Base-by-base conservation (phyloP, 2,888 invertebrate species). In the Acronicta alni region DNA sequence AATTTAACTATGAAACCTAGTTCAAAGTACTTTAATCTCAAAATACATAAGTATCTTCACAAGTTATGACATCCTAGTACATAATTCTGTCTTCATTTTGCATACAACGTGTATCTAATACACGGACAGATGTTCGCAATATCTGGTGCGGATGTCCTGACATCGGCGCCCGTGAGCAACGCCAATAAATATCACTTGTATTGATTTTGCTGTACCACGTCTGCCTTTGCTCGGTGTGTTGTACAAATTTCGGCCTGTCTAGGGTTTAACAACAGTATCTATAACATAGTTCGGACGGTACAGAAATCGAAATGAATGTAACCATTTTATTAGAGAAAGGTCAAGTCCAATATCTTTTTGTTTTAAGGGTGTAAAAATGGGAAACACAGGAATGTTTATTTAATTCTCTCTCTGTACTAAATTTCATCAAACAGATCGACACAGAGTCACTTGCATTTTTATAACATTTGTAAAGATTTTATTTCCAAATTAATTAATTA, bases 151-250 rank as follows among this genome's bases (percentile, higher is more conserved):
- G 65, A 60, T 72, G 46, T 58, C 53, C 44, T 46, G 52, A 48
- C 54, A 48, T 54, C 58, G 39, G 35, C 54, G 60, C 72, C 60
- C 39, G 67, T 55, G 65, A 67, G 71, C 60, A 66, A 53, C 57
- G 47, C 55, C 55, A 75, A 75, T 73, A 75, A 73, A 73, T 74
- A 72, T 60, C 49, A 48, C 43, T 62, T 37, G 68, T 75, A 74
- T 74, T 63, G 76, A 74, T 69, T 72, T 69, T 67, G 55, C 59
- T 59, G 51, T 52, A 44, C 54, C 39, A 30, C 42, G 72, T 42
- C 52, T 71, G 60, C 35, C 37, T 39, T 45, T 42, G 15, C 23
- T 48, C 26, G n/a, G 20, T 56, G 20, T 56, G 59, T 56, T 57
- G 57, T 49, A 68, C 57, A 53, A 57, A 61, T 67, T 66, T 71